Evolutionary conservation across 2,113 vertebrate genomes (phyloP), one percentile per base, ranked within the genome.

Genomic region (Donacobius atricapilla): DNA sequence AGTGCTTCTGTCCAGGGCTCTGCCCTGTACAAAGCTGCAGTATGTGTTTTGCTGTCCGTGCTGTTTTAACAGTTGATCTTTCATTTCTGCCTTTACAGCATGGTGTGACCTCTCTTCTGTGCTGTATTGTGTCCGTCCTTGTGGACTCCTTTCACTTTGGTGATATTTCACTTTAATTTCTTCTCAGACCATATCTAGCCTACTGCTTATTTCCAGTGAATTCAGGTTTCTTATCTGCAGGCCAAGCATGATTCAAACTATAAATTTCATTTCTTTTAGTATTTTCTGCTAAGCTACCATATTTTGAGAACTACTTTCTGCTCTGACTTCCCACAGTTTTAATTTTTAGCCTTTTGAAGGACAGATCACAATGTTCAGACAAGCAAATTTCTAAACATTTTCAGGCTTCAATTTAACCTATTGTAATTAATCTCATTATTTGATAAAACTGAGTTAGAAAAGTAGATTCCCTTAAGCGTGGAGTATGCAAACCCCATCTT

Each of bases 191-290:
- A 0, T 66, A 76, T 64, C 73, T 84, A 76, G 45, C 47, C 64
- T 21, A 15, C 16, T 94, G 17, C 31, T 35, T 78, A 76, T 89
- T 94, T 96, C 33, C 45, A 88, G 57, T 84, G 37, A 72, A 76
- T 89, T 95, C 76, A 47, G 25, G 81, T 11, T n/a, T 93, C 35
- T 90, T 95, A 54, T 93, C 69, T 88, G 57, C 57, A 91, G 47
- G 48, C 56, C 72, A 83, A 84, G 58, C 4, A 8, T 2, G 60
- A 60, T 75, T 87, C 68, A 65, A 90, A 71, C 51, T n/a, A 77
- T 44, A 96, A 60, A 91, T 72, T 89, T 83, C 4, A 83, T 82
- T 84, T 94, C 37, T 93, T 47, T 25, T 44, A 45, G 40, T 69
- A 54, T 84, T 72, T 94, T 91, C 35, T 77, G 45, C 35, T 42